Evolutionary conservation across 2,888 invertebrate genomes (phyloP).

Genomic region (Epiblema foenella): DNA sequence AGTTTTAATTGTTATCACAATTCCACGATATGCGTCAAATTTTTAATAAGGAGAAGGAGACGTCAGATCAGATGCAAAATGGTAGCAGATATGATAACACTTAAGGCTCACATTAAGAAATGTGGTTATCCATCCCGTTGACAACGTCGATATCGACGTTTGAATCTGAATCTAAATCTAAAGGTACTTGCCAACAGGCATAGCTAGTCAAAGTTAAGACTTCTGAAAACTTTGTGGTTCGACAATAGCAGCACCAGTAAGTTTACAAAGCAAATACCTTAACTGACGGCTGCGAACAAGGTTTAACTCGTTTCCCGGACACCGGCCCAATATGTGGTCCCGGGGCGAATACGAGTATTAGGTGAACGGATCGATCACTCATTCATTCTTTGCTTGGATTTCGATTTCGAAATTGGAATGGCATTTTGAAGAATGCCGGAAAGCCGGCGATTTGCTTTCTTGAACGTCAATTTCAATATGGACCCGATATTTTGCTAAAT

Average conservation of each 20-base stretch:
- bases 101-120: neutral
- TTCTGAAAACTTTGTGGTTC: neutral
- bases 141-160: neutral
- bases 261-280: conserved; percentile 67
- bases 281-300: conserved; percentile 72
- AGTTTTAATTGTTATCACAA: neutral
- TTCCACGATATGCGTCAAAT: neutral
- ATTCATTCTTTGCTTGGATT: conserved; percentile 58
- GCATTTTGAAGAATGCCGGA: conserved; percentile 47
- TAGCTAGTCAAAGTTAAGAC: neutral
- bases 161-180: neutral
- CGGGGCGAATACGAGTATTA: conserved; percentile 68
- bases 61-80: neutral
- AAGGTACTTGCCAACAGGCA: neutral
- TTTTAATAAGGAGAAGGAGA: neutral
- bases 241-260: conserved; percentile 51
- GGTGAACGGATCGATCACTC: conserved; percentile 64
- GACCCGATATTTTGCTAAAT: neutral
- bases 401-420: conserved; percentile 61
- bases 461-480: conserved; percentile 6
- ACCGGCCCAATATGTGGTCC: conserved; percentile 74
- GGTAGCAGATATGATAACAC: neutral
- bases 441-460: conserved; percentile 2
- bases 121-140: neutral
- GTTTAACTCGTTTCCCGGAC: conserved; percentile 81